Base-by-base conservation (phyloP, 2,113 vertebrate genomes). In the Tympanuchus pallidicinctus region DNA sequence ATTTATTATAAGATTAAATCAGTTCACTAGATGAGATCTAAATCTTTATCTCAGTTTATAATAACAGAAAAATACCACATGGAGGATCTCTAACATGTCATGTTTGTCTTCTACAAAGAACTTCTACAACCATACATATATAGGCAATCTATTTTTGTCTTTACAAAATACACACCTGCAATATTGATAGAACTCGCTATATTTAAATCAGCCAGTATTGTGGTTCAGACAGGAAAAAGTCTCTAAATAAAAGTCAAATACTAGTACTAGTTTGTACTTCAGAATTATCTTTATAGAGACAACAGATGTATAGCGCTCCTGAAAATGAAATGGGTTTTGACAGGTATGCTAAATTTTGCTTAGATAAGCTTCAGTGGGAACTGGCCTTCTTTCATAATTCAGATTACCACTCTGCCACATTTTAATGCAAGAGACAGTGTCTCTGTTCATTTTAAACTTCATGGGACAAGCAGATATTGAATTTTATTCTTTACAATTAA, bases 311-410 rank as follows among this genome's bases (percentile, higher is more conserved):
- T 71, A 78, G 89, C 11, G 64, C 73, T 83, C 67, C 64, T 54
- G 82, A 67, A 94, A 82, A 92, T 19, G 24, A 95, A 97, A 96
- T 91, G 42, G 80, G 79, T 86, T 92, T 60, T 96, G 95, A 93
- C 94, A 96, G 82, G 60, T 93, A 72, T 69, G 85, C 34, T 85
- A 90, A 95, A 94, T 91, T 95, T 79, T 93, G 92, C 92, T 89
- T 61, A 93, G 86, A 78, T 13, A 66, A 70, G 45, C 13, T 88
- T 94, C 92, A 85, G 92, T 86, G 82, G 83, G 82, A 96, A 38
- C 75, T 57, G 28, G 67, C 36, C 76, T 56, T 92, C 82, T 60
- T 96, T 92, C 74, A 96, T 78, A 87, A 88, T 91, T 95, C 82
- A 94, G 73, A 81, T 88, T 60, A 81, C 50, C 3, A 9, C 28